A percentile compares a stretch with the other conserved stretches of the same genome.
Conservation (phyloP, 2,888 invertebrate genomes). For the Atethmia centrago region DNA sequence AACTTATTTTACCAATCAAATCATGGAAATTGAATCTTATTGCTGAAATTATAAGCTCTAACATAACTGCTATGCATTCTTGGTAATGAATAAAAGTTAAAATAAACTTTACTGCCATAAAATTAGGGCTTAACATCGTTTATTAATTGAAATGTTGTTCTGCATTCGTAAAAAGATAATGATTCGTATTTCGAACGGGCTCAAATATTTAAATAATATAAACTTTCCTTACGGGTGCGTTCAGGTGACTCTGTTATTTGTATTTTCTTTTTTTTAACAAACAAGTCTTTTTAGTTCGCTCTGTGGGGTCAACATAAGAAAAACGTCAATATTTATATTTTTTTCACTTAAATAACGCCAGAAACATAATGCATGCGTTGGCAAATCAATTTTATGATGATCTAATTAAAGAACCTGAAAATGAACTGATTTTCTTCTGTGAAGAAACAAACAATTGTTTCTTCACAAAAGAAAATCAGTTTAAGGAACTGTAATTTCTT, state of each 20-base stretch:
- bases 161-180: slow-evolving; percentile 83
- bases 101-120: slow-evolving; percentile 46
- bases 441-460: not conserved
- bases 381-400: not conserved
- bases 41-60: not conserved
- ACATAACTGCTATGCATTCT: slow-evolving; percentile 4
- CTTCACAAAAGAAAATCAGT: no score
- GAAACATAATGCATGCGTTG: no score
- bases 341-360: no score
- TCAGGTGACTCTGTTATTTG: slow-evolving; percentile 74
- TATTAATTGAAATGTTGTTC: slow-evolving; percentile 59
- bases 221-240: slow-evolving; percentile 80
- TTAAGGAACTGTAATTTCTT: not conserved
- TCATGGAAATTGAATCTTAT: slow-evolving; percentile 49
- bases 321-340: not conserved
- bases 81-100: slow-evolving; percentile 32
- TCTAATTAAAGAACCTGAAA: not conserved
- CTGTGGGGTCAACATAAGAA: slow-evolving; percentile 12
- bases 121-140: slow-evolving; percentile 56
- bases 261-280: slow-evolving; percentile 73
- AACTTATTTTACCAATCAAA: slow-evolving; percentile 9
- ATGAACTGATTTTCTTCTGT: not conserved
- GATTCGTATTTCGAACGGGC: slow-evolving; percentile 84
- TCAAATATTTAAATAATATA: slow-evolving; percentile 84
- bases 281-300: slow-evolving; percentile 62